Conservation (phyloP, 1,140 invertebrate genomes). For the Manduca sexta region DNA sequence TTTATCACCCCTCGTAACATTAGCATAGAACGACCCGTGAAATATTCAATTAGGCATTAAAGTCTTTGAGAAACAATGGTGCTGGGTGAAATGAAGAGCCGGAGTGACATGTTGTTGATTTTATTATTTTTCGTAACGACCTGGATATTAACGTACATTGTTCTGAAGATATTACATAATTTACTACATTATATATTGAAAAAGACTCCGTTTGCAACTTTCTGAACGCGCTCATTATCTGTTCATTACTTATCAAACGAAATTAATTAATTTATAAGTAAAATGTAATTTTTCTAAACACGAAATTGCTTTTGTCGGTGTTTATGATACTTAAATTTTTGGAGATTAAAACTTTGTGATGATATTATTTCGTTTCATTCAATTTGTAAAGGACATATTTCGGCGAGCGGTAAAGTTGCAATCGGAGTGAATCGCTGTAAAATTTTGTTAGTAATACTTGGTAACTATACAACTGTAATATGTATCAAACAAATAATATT, state of each 20-base stretch:
- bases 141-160: constrained; percentile 45
- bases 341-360: too few species aligned
- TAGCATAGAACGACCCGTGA: constrained; percentile 20
- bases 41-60: constrained; percentile 28
- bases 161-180: constrained; percentile 38
- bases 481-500: constrained; percentile 16
- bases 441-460: constrained; percentile 17
- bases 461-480: constrained; percentile 15
- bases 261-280: neutral
- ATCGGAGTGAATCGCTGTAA: constrained; percentile 21
- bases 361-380: neutral
- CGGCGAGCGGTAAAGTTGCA: constrained; percentile 23
- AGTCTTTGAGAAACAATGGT: constrained; percentile 16
- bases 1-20: constrained; percentile 26
- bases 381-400: neutral
- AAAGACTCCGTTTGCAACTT: constrained; percentile 26
- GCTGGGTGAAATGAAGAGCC: constrained; percentile 21
- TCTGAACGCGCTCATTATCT: neutral
- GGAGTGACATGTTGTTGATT: constrained; percentile 34
- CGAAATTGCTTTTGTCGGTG: too few species aligned
- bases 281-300: too few species aligned
- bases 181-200: constrained; percentile 38
- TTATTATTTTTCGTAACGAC: constrained; percentile 56
- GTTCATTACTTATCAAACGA: constrained; percentile 5
- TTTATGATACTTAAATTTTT: too few species aligned